Percentiles rank a stretch among this genome's conserved stretches.
phyloP scores from a whole-genome alignment of 2,113 vertebrate species.

The Oncorhynchus kisutch region DNA sequence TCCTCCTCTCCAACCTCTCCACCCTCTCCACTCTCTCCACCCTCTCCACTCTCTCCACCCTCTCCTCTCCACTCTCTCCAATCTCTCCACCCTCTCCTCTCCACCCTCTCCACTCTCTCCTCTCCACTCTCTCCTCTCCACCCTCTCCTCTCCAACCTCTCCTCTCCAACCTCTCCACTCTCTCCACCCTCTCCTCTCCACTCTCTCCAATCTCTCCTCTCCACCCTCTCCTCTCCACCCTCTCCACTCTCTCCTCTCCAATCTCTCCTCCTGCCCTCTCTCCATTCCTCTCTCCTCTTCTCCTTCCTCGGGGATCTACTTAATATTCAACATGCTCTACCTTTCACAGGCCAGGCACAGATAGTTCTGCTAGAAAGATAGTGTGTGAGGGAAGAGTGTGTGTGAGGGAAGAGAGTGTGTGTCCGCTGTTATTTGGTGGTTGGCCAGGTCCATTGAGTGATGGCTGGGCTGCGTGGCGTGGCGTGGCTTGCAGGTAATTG shows the following conservation, averaged over 20 bases:
- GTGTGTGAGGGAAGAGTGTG: not conserved
- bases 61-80: no score
- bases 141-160: no score
- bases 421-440: slow-evolving; percentile 72
- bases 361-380: slow-evolving; percentile 65
- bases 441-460: slow-evolving; percentile 74
- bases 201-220: no score
- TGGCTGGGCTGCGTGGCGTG: slow-evolving; percentile 34
- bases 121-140: no score
- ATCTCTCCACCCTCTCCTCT: no score
- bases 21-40: no score
- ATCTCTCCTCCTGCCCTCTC: no score
- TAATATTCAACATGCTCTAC: slow-evolving; percentile 69
- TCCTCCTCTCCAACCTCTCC: slow-evolving; percentile 18
- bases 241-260: no score
- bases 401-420: slow-evolving; percentile 7
- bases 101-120: no score
- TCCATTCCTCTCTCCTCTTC: slow-evolving; percentile 12
- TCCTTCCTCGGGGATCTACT: slow-evolving; percentile 64
- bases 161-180: no score
- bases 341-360: slow-evolving; percentile 62
- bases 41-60: no score
- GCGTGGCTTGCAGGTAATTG: slow-evolving; percentile 70
- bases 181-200: no score
- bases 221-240: accelerated